Percentiles rank a stretch among this genome's conserved stretches.
Evolutionary conservation across 2,888 invertebrate species (phyloP).

Genomic region (Drosophila formosana): DNA sequence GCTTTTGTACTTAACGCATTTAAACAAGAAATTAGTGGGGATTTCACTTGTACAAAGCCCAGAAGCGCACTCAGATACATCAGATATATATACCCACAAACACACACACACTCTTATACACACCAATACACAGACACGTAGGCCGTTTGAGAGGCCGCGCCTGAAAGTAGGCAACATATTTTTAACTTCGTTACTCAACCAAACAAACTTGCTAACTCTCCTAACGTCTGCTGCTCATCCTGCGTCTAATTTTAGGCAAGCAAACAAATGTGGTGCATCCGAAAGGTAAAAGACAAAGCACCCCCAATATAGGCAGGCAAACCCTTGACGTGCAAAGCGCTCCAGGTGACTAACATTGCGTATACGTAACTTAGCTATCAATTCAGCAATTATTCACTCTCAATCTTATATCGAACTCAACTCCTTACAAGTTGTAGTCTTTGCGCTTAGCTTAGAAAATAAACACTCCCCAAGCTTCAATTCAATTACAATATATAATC

Average conservation of each 20-base stretch:
- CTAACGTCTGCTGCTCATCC: conserved; percentile 13
- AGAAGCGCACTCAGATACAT: conserved; percentile 39
- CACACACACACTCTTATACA: conserved; percentile 10
- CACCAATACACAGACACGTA: conserved; percentile 13
- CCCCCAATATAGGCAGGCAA: conserved; percentile 82
- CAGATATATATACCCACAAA: conserved; percentile 20
- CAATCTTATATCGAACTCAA: conserved; percentile 40
- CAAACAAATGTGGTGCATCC: conserved; percentile 84
- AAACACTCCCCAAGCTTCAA: conserved; percentile 37
- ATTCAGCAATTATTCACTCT: conserved; percentile 37
- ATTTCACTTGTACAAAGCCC: conserved; percentile 68
- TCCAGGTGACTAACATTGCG: conserved; percentile 82
- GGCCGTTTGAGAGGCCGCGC: conserved; percentile 40
- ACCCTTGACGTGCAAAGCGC: conserved; percentile 81
- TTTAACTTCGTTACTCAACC: conserved; percentile 11
- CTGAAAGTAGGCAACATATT: conserved; percentile 52
- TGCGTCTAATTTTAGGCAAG: conserved; percentile 82
- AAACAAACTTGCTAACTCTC: conserved; percentile 32
- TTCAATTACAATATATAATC: conserved; percentile 11
- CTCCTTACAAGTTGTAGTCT: conserved; percentile 58
- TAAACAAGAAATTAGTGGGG: conserved; percentile 65
- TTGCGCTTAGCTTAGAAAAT: conserved; percentile 43
- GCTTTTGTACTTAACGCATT: conserved; percentile 74
- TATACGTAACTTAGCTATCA: conserved; percentile 61
- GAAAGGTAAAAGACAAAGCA: conserved; percentile 83